Conservation (phyloP, 2,797 vertebrate genomes). For the Chelidonichthys spinosus region DNA sequence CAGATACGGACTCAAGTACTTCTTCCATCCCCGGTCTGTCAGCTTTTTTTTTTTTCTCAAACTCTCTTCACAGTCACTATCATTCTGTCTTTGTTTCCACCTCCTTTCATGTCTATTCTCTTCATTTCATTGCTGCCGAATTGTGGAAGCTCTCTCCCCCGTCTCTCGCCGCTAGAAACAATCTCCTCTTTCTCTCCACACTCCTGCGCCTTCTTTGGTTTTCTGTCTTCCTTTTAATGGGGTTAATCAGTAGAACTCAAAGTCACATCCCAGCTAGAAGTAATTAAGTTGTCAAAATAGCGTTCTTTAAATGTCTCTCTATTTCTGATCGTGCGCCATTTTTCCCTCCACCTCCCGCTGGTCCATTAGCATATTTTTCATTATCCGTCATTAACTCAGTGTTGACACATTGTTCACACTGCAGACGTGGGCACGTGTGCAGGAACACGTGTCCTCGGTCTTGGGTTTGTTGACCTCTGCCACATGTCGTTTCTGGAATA, state of each 20-base stretch:
- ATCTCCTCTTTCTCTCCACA: conserved; percentile 58
- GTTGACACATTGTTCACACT: conserved; percentile 62
- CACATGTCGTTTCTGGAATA: conserved; percentile 22
- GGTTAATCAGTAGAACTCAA: conserved; percentile 77
- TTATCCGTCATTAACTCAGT: conserved; percentile 69
- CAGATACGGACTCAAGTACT: conserved; percentile 49
- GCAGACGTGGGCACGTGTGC: conserved; percentile 2
- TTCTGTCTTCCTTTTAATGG: conserved; percentile 54
- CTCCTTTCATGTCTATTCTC: conserved; percentile 67
- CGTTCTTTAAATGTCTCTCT: conserved; percentile 67
- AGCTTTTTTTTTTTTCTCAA: conserved; percentile 32
- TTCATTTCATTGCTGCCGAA: conserved; percentile 61
- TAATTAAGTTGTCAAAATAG: conserved; percentile 83
- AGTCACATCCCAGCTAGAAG: conserved; percentile 73
- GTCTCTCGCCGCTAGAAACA: conserved; percentile 58
- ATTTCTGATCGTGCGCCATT: conserved; percentile 52
- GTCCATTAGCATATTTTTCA: conserved; percentile 77
- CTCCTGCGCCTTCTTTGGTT: conserved; percentile 54
- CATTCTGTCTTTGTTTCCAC: conserved; percentile 63
- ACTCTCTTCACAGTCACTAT: conserved; percentile 59
- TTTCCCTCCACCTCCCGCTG: conserved; percentile 61
- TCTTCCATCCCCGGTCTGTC: conserved; percentile 49
- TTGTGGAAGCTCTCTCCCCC: conserved; percentile 45
- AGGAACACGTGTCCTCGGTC: conserved; percentile 12
- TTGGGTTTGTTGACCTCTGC: background rate